Conservation (phyloP, 2,797 vertebrate genomes). For the Gallirallus australis region DNA sequence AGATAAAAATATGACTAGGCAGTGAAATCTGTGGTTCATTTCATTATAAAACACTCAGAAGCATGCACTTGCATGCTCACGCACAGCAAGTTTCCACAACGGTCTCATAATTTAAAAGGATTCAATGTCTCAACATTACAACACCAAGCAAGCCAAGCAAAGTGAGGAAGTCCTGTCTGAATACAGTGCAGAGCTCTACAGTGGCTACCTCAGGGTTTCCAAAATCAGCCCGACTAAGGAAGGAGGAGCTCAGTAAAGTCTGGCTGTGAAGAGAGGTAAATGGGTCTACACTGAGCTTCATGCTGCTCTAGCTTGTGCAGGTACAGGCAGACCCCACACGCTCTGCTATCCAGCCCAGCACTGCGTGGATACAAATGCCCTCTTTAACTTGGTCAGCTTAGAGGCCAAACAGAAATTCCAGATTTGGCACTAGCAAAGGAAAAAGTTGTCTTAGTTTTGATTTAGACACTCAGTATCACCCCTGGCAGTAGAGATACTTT, state of each 20-base stretch:
- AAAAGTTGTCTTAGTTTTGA: background rate
- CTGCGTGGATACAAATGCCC: background rate
- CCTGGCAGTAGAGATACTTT: background rate
- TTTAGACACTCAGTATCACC: background rate
- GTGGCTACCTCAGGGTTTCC: background rate
- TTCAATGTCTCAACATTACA: background rate
- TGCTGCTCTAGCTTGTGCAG: background rate
- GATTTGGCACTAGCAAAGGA: background rate
- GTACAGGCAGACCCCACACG: accelerated
- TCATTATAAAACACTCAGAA: background rate
- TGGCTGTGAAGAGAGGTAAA: background rate
- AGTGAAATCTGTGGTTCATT: background rate
- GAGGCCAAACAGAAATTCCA: background rate
- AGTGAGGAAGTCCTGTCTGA: background rate
- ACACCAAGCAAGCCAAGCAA: background rate
- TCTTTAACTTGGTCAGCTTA: background rate
- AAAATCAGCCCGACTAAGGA: background rate
- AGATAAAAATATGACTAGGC: background rate
- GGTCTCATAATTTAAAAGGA: background rate
- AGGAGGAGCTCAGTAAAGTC: background rate
- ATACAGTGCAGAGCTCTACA: background rate
- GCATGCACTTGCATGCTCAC: accelerated
- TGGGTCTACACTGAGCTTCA: background rate
- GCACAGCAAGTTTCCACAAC: background rate
- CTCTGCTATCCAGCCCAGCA: accelerated